Conservation (phyloP, 2,888 invertebrate species). For the Hirtodrosophila histrioides region DNA sequence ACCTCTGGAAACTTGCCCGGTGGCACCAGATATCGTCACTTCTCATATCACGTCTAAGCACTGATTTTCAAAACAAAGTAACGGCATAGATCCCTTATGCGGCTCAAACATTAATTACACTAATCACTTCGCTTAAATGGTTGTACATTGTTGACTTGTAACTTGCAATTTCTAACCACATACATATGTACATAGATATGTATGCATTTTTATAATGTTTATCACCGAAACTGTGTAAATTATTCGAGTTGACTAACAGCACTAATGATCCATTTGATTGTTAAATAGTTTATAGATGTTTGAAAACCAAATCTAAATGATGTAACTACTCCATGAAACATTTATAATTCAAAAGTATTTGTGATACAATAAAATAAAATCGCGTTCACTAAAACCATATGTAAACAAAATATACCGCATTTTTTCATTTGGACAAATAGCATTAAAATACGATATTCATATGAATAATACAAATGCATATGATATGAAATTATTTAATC, state of each 20-base stretch:
- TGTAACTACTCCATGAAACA: conserved; percentile 53
- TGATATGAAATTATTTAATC: too few relatives aligned
- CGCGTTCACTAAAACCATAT: conserved; percentile 57
- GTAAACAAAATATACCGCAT: conserved; percentile 27
- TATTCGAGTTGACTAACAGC: conserved; percentile 63
- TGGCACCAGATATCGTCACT: conserved; percentile 93
- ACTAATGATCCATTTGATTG: conserved; percentile 63
- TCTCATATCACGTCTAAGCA: conserved; percentile 92
- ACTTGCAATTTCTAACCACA: conserved; percentile 44
- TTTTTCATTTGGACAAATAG: conserved; percentile 29
- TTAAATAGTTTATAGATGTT: conserved; percentile 54
- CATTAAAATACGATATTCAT: conserved; percentile 80
- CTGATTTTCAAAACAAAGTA: conserved; percentile 7
- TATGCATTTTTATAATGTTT: conserved; percentile 34
- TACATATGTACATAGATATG: conserved; percentile 17
- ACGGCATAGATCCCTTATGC: conserved; percentile 17
- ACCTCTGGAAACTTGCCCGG: conserved; percentile 92
- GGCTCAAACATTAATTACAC: conserved; percentile 28
- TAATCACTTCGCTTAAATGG: conserved; percentile 45
- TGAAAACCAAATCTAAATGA: conserved; percentile 34
- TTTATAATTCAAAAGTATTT: conserved; percentile 73
- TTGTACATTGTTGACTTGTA: conserved; percentile 41
- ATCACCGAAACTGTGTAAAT: conserved; percentile 56
- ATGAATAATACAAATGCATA: conserved; percentile 19
- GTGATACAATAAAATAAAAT: conserved; percentile 79